phyloP scores from a whole-genome alignment of 2,888 invertebrate species.

The Drosophila hamatofila region DNA sequence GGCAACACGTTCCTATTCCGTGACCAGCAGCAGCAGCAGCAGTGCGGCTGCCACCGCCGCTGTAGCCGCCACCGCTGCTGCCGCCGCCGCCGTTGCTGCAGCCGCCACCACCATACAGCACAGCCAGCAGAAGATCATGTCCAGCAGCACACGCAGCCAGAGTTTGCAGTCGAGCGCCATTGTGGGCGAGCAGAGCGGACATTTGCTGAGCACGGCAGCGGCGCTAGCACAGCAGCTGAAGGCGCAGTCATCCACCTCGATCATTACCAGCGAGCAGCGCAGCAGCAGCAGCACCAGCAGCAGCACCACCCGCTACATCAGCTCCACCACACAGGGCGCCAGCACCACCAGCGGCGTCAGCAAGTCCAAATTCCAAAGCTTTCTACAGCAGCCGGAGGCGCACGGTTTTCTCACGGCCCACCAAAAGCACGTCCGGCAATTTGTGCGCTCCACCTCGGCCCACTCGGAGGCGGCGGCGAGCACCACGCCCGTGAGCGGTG shows the following conservation, averaged over 20 bases:
- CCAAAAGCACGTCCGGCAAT: constrained; percentile 85
- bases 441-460: constrained; percentile 85
- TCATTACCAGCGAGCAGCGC: constrained; percentile 82
- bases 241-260: constrained; percentile 84
- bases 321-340: constrained; percentile 23
- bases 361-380: constrained; percentile 85
- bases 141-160: constrained; percentile 82
- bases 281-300: constrained; percentile 62
- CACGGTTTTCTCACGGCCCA: constrained; percentile 84
- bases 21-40: constrained; percentile 63
- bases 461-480: constrained; percentile 83
- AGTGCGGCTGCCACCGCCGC: constrained; percentile 30
- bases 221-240: constrained; percentile 86
- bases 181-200: constrained; percentile 73
- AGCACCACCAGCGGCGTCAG: constrained; percentile 33
- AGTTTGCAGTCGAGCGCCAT: constrained; percentile 82
- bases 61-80: constrained; percentile 10
- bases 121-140: constrained; percentile 76
- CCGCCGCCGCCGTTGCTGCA: not conserved
- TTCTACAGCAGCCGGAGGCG: constrained; percentile 84
- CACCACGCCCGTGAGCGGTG: constrained; percentile 58
- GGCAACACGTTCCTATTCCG: constrained; percentile 72
- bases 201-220: constrained; percentile 54
- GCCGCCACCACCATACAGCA: constrained; percentile 7
- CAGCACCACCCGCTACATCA: constrained; percentile 72